Evolutionary conservation across 2,113 vertebrate species (phyloP), one percentile per base, ranked within the genome.

Genomic region (Oryzias javanicus): DNA sequence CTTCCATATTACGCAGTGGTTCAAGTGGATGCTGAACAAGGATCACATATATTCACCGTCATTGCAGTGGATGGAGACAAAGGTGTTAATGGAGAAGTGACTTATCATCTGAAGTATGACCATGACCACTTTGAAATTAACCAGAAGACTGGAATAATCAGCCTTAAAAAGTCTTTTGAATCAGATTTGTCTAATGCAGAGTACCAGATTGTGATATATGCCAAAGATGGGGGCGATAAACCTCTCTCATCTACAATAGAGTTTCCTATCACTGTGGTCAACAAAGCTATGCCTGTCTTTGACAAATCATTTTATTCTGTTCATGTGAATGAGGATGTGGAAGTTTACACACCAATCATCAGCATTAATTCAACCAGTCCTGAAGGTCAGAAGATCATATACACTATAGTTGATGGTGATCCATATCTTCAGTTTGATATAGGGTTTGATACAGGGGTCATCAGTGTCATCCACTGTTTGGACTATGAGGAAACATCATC

Each of bases 211-310:
- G 86, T 94, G 20, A 68, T 98, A 72, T 90, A 94, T 42, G 96
- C 96, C 57, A 94, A 87, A 86, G 97, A 99, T 64, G 91, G 94
- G 4, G 97, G 97, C 18, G 88, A 90, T 67, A 94, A 94, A 10
- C 89, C 95, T 0, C 76, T 98, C 18, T 96, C 94, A 22, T 91
- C 95, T 0, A 93, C 51, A 0, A 87, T 94, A 58, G 94, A 95
- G 61, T 95, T 99, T 64, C 93, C 96, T 5, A 94, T 99, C 64
- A 97, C 95, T 19, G 94, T 99, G 5, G 97, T 98, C 70, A 99
- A 99, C 89, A 95, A 96, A 90, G 97, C 97, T 0, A 99, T 98
- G 97, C 97, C 97, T 22, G 94, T 98, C 25, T 99, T 99, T 82
- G 95, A 96, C 83, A 96, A 94, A 61, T 92, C 96, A 1, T 99